Evolutionary conservation across 2,888 invertebrate species (phyloP), one percentile per base, ranked within the genome.

Genomic region (Noctua janthina): DNA sequence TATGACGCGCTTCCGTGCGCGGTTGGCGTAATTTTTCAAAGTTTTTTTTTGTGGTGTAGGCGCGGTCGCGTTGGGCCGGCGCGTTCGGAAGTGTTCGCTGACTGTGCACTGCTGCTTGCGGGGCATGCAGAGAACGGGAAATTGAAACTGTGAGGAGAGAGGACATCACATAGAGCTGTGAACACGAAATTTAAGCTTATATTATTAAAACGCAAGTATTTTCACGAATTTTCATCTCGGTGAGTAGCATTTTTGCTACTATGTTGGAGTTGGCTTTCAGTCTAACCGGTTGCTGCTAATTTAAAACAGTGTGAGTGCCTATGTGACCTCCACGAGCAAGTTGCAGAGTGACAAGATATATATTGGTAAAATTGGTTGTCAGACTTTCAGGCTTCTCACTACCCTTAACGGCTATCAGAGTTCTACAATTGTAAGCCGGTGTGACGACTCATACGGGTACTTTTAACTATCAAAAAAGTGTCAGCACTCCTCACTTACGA

Each of bases 121-220:
- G 92, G 91, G 88, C 89, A 83, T 84, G 80, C 75, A 92, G 90
- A 92, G 90, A 94, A 93, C 94, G 93, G 93, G 93, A 94, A 88
- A 90, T 91, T 88, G 89, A 90, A 89, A 90, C 90, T 90, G 86
- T 88, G 89, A 84, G 91, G 93, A 91, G 93, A 94, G 91, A 94
- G 94, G 93, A 93, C 74, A 91, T 89, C 84, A 85, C 76, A 91
- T 91, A 91, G 94, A 94, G 95, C 82, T 91, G 92, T 74, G 79
- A 73, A 49, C 5, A 49, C 62, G n/a, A 62, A 81, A 35, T 15
- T n/a, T 11, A 43, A 35, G 23, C 11, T 20, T n/a, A 20, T 3
- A 10, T 3, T 6, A 8, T 35, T n/a, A 7, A 17, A 15, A 76
- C 4, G 39, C 39, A 39, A 39, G 5, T n/a, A 56, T 29, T 5